These are phyloP conservation scores for Hirundo rustica DNA, from an alignment of 2,797 vertebrate species.

Conservation along the genomic window DNA sequence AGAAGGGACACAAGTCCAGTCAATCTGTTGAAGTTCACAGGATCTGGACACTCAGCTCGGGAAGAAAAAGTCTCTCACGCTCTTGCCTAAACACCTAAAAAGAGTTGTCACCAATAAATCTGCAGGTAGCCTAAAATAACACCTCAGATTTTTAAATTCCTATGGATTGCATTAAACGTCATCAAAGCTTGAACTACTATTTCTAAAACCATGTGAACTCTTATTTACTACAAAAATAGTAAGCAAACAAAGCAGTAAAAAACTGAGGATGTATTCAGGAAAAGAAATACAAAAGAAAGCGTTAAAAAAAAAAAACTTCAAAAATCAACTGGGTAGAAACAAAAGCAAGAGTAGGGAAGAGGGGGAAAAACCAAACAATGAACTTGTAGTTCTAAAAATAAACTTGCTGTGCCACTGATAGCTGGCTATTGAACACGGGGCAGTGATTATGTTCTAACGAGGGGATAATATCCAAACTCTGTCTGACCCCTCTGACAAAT, in stretches of 20 bases:
- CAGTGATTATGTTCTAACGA: not conserved
- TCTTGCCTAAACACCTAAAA: not conserved
- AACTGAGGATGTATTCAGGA: not conserved
- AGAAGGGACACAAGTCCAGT: not conserved
- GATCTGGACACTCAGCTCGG: not conserved
- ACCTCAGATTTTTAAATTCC: not conserved
- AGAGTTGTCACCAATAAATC: not conserved
- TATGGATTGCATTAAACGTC: not conserved
- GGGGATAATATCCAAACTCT: not conserved
- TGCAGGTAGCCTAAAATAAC: not conserved
- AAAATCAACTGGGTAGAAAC: not conserved
- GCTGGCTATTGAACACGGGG: not conserved
- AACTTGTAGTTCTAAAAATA: slow-evolving; percentile 33
- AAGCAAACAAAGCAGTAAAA: not conserved
- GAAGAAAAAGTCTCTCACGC: not conserved
- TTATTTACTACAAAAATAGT: not conserved
- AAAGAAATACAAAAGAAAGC: not conserved
- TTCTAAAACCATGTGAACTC: not conserved
- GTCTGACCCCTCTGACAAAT: not conserved
- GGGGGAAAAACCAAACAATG: not conserved
- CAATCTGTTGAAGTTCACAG: not conserved
- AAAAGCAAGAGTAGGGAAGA: not conserved
- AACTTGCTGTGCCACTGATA: not conserved
- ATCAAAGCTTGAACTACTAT: not conserved
- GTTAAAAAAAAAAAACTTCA: not conserved